These are phyloP conservation scores for Rhyacophila brunnea DNA, from an alignment of 1,140 invertebrate genomes.

Conservation along the genomic window DNA sequence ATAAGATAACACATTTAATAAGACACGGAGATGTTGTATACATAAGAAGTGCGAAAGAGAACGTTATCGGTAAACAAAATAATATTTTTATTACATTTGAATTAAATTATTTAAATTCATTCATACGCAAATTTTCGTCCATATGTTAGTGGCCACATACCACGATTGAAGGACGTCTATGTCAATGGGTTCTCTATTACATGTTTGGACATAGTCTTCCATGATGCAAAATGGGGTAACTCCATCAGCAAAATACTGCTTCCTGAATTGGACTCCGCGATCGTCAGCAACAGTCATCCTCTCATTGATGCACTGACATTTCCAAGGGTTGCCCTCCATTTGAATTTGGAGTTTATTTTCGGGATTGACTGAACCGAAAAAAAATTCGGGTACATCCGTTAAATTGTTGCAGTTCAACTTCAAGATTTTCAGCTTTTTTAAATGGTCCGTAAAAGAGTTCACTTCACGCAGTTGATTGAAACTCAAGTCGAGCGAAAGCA, in stretches of 20 bases:
- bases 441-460: no score
- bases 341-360: not conserved
- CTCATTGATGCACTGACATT: not conserved
- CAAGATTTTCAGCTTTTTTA: not conserved
- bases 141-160: no score
- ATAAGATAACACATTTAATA: no score
- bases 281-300: not conserved
- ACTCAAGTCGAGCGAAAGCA: not conserved
- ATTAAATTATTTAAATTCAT: no score
- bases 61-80: no score
- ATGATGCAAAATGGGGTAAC: not conserved
- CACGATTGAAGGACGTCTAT: no score
- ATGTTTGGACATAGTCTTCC: not conserved
- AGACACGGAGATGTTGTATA: no score
- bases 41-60: no score
- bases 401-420: slow-evolving; percentile 4
- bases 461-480: slow-evolving; percentile 2
- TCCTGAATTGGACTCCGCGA: not conserved
- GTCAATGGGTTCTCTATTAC: not conserved
- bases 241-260: not conserved
- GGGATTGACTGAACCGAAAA: not conserved
- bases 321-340: slow-evolving; percentile 7
- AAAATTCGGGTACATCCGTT: slow-evolving; percentile 1
- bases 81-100: no score
- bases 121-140: no score